phyloP scores from a whole-genome alignment of 2,888 invertebrate genomes.

The Hirtodrosophila cameraria region DNA sequence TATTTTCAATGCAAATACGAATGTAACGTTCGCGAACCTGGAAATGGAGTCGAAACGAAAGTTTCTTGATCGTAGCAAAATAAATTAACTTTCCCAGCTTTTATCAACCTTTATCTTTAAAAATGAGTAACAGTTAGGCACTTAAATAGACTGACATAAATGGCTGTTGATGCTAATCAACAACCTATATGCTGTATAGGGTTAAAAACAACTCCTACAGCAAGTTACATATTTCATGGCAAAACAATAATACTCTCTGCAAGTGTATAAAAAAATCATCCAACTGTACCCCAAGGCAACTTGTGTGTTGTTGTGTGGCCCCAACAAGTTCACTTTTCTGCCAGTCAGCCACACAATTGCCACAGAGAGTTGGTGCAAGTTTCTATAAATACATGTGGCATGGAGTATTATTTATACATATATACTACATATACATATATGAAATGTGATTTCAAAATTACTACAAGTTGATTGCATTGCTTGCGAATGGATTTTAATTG shows the following conservation, averaged over 20 bases:
- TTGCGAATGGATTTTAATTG: conserved; percentile 60
- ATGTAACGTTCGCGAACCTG: no score
- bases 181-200: no score
- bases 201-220: no score
- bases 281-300: conserved; percentile 56
- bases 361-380: conserved; percentile 22
- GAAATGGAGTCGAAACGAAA: no score
- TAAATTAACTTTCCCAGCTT: no score
- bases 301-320: conserved; percentile 35
- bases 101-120: no score
- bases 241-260: conserved; percentile 12
- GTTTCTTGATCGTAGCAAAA: no score
- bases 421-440: conserved; percentile 13
- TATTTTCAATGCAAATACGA: no score
- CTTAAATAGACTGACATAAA: no score
- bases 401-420: no score
- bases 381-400: conserved; percentile 15
- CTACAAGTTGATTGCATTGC: conserved; percentile 51
- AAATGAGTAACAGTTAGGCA: no score
- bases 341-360: conserved; percentile 63
- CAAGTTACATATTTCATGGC: conserved; percentile 7
- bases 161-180: no score
- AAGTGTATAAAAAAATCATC: conserved; percentile 5
- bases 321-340: conserved; percentile 63
- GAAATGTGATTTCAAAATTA: conserved; percentile 60